A percentile compares a stretch with the other conserved stretches of the same genome.
Conservation (phyloP, 2,113 vertebrate species). For the Mastomys natalensis region DNA sequence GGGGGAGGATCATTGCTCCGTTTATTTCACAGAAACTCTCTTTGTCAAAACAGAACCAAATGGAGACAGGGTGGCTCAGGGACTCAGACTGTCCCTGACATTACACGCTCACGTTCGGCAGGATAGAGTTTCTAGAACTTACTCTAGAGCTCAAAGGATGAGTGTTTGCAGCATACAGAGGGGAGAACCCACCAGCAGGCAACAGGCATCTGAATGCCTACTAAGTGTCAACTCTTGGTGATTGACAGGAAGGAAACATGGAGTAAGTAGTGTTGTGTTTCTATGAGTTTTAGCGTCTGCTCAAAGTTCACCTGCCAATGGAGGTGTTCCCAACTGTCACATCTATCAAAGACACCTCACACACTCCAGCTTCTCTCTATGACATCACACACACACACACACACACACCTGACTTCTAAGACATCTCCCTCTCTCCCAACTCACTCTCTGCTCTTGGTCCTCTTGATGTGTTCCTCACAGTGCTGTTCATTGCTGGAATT, state of each 20-base stretch:
- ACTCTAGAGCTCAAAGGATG: neutral
- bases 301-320: neutral
- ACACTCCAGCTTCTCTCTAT: too few species aligned
- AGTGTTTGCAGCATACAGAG: neutral
- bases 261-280: neutral
- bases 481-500: neutral
- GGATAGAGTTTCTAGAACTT: constrained; percentile 41
- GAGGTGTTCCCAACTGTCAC: too few species aligned
- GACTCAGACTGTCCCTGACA: constrained; percentile 33
- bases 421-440: accelerated
- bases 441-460: neutral
- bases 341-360: neutral
- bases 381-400: neutral
- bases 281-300: neutral
- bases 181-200: neutral
- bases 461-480: neutral
- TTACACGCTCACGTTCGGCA: neutral
- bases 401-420: neutral
- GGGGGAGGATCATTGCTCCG: constrained; percentile 46
- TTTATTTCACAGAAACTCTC: constrained; percentile 65
- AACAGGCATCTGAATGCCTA: neutral
- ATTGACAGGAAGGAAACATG: neutral
- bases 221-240: neutral
- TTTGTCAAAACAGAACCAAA: constrained; percentile 46
- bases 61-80: constrained; percentile 40